These are phyloP conservation scores for Smutsia temminckii DNA, from an alignment of 2,797 vertebrate species.

Conservation along the genomic window DNA sequence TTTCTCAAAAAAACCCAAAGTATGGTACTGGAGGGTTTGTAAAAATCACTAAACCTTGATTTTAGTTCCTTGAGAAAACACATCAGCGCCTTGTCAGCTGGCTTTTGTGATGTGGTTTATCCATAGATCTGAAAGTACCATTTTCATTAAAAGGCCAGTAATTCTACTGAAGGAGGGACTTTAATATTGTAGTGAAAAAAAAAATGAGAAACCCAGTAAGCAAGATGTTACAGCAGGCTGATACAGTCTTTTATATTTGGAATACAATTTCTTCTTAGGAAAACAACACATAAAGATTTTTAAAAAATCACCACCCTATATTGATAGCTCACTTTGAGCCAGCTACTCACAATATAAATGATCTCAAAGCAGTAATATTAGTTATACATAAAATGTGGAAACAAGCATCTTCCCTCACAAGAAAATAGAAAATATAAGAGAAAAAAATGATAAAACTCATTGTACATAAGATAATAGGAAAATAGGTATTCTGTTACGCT, in stretches of 20 bases:
- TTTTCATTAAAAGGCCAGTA: constrained; percentile 1
- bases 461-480: background rate
- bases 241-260: background rate
- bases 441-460: background rate
- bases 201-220: background rate
- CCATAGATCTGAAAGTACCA: background rate
- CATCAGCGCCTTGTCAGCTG: background rate
- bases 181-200: background rate
- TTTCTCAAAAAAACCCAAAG: background rate
- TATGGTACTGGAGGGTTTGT: background rate
- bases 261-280: background rate
- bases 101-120: background rate
- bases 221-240: background rate
- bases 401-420: background rate
- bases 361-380: background rate
- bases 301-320: background rate
- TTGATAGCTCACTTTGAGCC: background rate
- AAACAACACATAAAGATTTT: background rate
- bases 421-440: background rate
- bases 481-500: background rate
- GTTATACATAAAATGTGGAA: background rate
- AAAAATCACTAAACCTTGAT: background rate
- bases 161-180: background rate
- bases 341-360: background rate
- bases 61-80: constrained; percentile 15